Conservation (phyloP, 2,888 invertebrate species). For the Nephrotoma flavescens region DNA sequence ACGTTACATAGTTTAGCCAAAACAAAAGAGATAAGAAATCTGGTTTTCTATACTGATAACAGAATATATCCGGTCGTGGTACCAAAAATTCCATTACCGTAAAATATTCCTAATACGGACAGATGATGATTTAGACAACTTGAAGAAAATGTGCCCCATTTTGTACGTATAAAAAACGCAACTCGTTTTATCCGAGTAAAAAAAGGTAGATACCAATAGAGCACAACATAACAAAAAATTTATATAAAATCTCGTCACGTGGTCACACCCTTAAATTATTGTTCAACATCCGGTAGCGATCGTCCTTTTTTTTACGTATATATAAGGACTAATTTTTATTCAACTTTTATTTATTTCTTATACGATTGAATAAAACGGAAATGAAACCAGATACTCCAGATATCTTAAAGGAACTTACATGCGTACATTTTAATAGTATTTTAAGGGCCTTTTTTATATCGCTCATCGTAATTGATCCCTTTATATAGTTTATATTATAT, state of each 20-base stretch:
- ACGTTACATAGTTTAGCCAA: not conserved
- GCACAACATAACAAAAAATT: not conserved
- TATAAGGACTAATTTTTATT: not conserved
- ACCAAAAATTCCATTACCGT: not conserved
- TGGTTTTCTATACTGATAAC: not conserved
- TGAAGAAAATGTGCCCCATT: not conserved
- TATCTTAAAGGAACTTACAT: not conserved
- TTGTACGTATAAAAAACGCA: not conserved
- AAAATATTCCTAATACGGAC: not conserved
- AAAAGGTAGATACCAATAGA: not conserved
- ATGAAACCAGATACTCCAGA: conserved; percentile 14
- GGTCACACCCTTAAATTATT: conserved; percentile 15
- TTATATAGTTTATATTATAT: not conserved
- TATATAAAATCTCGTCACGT: conserved; percentile 9
- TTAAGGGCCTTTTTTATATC: not conserved
- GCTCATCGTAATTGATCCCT: not conserved
- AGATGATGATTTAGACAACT: not conserved
- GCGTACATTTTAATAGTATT: not conserved
- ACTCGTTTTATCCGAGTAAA: not conserved
- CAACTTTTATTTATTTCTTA: not conserved
- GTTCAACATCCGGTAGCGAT: conserved; percentile 12
- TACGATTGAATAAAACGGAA: conserved; percentile 11
- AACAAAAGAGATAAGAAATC: not conserved
- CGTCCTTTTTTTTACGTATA: not conserved
- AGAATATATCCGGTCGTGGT: not conserved